These are phyloP conservation scores for Loripinus fragilis DNA, from an alignment of 2,888 invertebrate genomes.

Conservation along the genomic window DNA sequence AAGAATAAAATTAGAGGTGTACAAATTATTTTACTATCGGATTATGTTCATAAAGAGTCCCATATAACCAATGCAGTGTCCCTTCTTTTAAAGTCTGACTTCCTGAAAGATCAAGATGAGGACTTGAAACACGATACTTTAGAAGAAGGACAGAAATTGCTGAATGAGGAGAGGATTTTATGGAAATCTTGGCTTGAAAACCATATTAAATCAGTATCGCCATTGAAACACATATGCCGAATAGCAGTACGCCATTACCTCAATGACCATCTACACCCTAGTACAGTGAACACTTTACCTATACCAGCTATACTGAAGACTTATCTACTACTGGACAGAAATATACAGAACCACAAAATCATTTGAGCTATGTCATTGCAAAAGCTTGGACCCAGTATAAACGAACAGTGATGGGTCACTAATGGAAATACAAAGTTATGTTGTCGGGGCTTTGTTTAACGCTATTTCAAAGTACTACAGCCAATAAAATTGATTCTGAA, in stretches of 20 bases:
- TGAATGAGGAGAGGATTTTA: neutral
- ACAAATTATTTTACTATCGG: neutral
- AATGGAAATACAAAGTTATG: too few relatives aligned
- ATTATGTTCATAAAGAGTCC: conserved; percentile 1
- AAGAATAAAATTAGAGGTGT: conserved; percentile 1
- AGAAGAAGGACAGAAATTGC: neutral
- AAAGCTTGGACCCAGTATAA: too few relatives aligned
- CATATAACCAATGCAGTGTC: neutral
- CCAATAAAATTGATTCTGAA: too few relatives aligned
- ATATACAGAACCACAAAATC: neutral
- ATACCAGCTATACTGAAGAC: neutral
- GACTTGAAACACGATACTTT: neutral
- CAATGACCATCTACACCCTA: neutral
- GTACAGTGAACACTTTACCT: neutral
- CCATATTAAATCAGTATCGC: neutral
- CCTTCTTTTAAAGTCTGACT: neutral
- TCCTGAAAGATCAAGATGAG: neutral
- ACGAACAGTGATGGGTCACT: too few relatives aligned
- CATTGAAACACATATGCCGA: conserved; percentile 9
- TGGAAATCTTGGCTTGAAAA: neutral
- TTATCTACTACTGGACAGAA: neutral
- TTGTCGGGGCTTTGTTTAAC: too few relatives aligned
- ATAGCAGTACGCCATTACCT: neutral
- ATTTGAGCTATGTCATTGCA: neutral
- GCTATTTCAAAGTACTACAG: too few relatives aligned